Evolutionary conservation across 1,140 invertebrate genomes (phyloP), one percentile per base, ranked within the genome.

Genomic region (Rhizoglyphus robini): DNA sequence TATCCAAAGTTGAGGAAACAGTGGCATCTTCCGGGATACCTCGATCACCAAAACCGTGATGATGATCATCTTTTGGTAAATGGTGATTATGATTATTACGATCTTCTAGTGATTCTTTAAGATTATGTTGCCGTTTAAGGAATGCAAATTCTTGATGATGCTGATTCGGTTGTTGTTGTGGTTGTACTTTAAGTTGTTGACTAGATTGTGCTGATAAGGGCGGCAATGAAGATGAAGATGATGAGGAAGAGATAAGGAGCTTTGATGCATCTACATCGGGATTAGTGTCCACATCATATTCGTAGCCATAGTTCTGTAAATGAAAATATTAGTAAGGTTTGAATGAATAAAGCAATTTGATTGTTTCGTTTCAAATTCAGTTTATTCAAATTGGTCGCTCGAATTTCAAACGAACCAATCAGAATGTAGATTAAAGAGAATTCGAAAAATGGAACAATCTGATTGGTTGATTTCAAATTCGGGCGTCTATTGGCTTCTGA

Each of bases 71-170:
- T n/a, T n/a, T n/a, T n/a, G n/a, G n/a, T n/a, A n/a, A n/a, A n/a
- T n/a, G n/a, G n/a, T n/a, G n/a, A n/a, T n/a, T n/a, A n/a, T n/a
- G n/a, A n/a, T n/a, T n/a, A n/a, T n/a, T n/a, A n/a, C n/a, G n/a
- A n/a, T n/a, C 36, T 8, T 41, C 36, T 11, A 41, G 36, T 11
- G 8, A 11, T 32, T 54, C 51, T 32, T 20, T 54, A 23, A 54
- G 51, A 15, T 32, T 54, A 54, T 54, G 51, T 32, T 54, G 51
- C 23, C 51, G 51, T 32, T 54, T 54, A 23, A 54, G 51, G 23
- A 54, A 54, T 25, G 51, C 51, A 54, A 54, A 54, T 32, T 54
- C 23, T 32, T 54, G 8, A 54, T 54, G 8, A 32, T 54, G 51
- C 8, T 8, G 8, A 54, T 25, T 27, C 15, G 51, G 51, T 15